Percentiles rank a stretch among this genome's conserved stretches.
Conservation (phyloP, 2,888 invertebrate genomes). For the Hirtodrosophila trivittata region DNA sequence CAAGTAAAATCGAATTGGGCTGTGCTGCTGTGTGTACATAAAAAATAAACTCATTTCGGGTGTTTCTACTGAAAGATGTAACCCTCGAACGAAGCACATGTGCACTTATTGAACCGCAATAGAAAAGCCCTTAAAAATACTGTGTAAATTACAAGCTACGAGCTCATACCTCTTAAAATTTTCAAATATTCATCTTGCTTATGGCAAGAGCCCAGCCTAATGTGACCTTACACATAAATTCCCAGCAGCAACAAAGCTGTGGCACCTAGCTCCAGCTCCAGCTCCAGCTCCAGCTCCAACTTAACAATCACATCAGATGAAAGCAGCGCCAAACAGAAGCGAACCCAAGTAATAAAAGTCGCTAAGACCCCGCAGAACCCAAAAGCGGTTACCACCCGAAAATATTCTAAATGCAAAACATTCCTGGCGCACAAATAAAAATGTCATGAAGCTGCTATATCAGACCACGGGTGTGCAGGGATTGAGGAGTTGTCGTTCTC, state of each 20-base stretch:
- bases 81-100: not conserved
- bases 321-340: constrained; percentile 25
- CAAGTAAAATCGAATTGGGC: constrained; percentile 87
- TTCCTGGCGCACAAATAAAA: constrained; percentile 70
- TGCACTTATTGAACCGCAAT: constrained; percentile 19
- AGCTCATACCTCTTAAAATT: not conserved
- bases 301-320: constrained; percentile 63
- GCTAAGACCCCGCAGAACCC: constrained; percentile 25
- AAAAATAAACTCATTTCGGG: not conserved
- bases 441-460: constrained; percentile 63
- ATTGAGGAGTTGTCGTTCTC: constrained; percentile 39
- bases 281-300: constrained; percentile 28
- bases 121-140: constrained; percentile 5
- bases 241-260: constrained; percentile 62
- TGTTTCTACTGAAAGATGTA: not conserved
- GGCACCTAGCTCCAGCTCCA: constrained; percentile 57
- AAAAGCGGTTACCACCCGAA: constrained; percentile 21
- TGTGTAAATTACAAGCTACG: not conserved
- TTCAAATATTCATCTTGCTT: constrained; percentile 3
- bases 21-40: not conserved
- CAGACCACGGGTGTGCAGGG: constrained; percentile 39
- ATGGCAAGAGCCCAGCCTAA: constrained; percentile 2
- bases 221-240: constrained; percentile 28
- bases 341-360: constrained; percentile 48
- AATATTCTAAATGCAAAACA: constrained; percentile 77